Evolutionary conservation across 1,140 invertebrate species (phyloP), one percentile per base, ranked within the genome.

Genomic region (Cepaea nemoralis): DNA sequence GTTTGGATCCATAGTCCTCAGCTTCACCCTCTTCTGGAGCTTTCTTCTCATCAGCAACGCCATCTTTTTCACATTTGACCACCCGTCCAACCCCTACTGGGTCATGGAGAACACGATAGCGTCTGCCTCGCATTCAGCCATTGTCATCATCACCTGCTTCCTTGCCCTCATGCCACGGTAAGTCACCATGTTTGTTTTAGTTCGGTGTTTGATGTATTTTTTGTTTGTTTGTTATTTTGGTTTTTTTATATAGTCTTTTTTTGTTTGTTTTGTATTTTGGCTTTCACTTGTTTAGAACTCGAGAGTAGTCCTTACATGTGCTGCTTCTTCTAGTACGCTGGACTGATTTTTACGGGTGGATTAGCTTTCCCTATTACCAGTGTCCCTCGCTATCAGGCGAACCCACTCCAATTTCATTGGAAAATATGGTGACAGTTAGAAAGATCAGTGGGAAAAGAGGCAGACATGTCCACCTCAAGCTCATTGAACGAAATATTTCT

Each of bases 121-220:
- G 48, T 94, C 95, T 80, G 93, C 94, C 5, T 92, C 94, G 19
- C 97, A 96, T 93, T 97, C 96, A 95, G 93, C 96, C 33, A 94
- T 95, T 45, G 93, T 97, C 48, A 81, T 95, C 45, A 89, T 98
- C 66, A 94, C 95, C 63, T 93, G 94, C 42, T 94, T 97, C 33
- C 91, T 96, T 35, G 95, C 96, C 67, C 92, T 97, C 42, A 91
- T 97, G 84, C 97, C 97, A 55, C 95, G 97, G 97, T 97, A 93
- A 91, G 83, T 81, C 27, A 63, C 31, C 69, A 35, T 10, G 37
- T n/a, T n/a, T 35, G 33, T 35, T 71, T 71, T 35, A 16, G 16
- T 48, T 45, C 19, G 10, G 19, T 48, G 19, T 45, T 76, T 14
- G 42, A 40, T n/a, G n/a, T n/a, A 33, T 45, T 5, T 31, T 50